These are phyloP conservation scores for Acropternis orthonyx DNA, from an alignment of 2,797 vertebrate genomes.

Conservation along the genomic window DNA sequence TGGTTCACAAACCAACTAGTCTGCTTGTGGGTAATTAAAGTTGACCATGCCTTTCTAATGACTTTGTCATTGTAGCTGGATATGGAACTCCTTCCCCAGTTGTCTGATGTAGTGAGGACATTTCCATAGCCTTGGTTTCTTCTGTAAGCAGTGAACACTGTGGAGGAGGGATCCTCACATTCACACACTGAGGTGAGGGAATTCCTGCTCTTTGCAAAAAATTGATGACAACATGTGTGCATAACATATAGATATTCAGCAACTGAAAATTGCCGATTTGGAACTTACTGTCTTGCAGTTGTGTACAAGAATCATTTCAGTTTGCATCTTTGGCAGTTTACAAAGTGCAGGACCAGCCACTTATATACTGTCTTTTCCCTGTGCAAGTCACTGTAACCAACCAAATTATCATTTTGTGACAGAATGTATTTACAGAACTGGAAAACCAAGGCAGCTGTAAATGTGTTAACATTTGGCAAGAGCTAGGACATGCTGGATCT, in stretches of 20 bases:
- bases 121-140: neutral
- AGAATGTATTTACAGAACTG: neutral
- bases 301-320: neutral
- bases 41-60: neutral
- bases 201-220: neutral
- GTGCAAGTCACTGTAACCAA: neutral
- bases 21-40: neutral
- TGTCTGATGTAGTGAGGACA: neutral
- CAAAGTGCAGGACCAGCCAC: neutral
- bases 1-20: neutral
- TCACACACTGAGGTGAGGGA: neutral
- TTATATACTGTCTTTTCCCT: neutral
- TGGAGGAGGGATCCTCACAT: neutral
- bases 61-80: neutral
- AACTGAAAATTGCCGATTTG: neutral
- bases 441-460: conserved; percentile 8
- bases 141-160: neutral
- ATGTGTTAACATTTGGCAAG: neutral
- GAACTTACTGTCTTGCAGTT: neutral
- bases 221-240: neutral
- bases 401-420: conserved; percentile 38
- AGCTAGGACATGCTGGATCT: neutral
- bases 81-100: neutral
- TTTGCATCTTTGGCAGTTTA: neutral
- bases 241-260: neutral